Base-by-base conservation (phyloP, 2,888 invertebrate genomes). In the Nomada fucata region DNA sequence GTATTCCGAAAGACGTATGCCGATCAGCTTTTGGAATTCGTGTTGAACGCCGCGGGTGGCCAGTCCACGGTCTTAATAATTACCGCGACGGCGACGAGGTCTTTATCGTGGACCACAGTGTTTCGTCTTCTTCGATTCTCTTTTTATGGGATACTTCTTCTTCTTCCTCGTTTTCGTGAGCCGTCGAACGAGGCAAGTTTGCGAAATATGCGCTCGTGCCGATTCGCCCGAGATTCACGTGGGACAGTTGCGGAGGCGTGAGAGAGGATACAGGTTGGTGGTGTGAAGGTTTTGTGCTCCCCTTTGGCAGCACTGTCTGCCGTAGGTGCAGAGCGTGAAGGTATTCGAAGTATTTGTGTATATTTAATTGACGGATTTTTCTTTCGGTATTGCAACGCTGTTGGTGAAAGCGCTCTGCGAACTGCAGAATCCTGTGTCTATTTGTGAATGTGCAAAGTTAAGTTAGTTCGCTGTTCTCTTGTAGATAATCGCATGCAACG, bases 21-120 rank as follows among this genome's bases (percentile, higher is more conserved):
- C 90, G 91, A 92, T 91, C 91, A 91, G 89, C 91, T 91, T 91
- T 91, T 83, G 90, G 89, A 90, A 91, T 92, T 92, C 89, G 91
- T 91, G 92, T 91, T 87, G 88, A 84, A 74, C 89, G 79, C 92
- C 85, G 87, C 90, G 89, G 92, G 92, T 91, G 91, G 91, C 89
- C 82, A 64, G 79, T 69, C 76, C 86, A 70, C 76, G 69, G 70
- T 79, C 86, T 87, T 82, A 90, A 92, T 92, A 92, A 92, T 92
- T 93, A 92, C 89, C 90, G 86, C 89, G 80, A 86, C 86, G 85
- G 86, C 86, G 89, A 91, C 89, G 86, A 90, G 87, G 82, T 92
- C 90, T 91, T 88, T 89, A 89, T 89, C 88, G 83, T 84, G 82
- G 75, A 77, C 88, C 86, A 70, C 60, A 9, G 71, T 75, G 57